Conservation (phyloP, 2,888 invertebrate species). For the Tetragnatha montana region DNA sequence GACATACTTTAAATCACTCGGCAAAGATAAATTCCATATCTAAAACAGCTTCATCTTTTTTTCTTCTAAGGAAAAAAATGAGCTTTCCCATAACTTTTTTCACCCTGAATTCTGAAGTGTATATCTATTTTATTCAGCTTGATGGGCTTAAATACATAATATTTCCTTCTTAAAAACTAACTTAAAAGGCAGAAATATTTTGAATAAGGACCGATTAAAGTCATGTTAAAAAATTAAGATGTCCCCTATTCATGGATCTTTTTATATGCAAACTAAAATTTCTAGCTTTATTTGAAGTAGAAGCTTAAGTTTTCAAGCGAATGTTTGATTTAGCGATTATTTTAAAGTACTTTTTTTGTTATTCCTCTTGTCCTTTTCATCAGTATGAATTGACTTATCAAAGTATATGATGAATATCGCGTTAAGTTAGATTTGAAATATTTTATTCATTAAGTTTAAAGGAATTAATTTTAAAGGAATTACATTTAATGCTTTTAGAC, state of each 20-base stretch:
- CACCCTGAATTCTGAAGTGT: neutral
- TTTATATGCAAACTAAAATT: conserved; percentile 22
- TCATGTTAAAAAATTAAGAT: conserved; percentile 6
- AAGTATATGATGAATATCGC: too few relatives aligned
- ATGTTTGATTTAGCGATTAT: conserved; percentile 36
- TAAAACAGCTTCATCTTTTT: neutral
- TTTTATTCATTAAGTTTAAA: too few relatives aligned
- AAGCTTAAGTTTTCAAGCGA: conserved; percentile 4
- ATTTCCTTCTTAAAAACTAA: conserved; percentile 19
- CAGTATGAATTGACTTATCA: too few relatives aligned
- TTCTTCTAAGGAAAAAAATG: neutral
- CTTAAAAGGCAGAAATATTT: conserved; percentile 9
- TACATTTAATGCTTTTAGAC: too few relatives aligned
- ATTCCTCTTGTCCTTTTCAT: too few relatives aligned
- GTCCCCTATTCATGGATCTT: neutral
- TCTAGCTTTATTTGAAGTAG: neutral
- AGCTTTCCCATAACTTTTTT: neutral
- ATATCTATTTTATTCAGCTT: neutral
- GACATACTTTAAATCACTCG: neutral
- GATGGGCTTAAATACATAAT: conserved; percentile 6
- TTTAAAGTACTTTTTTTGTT: too few relatives aligned
- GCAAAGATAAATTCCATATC: neutral
- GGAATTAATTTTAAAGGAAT: too few relatives aligned
- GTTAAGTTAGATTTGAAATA: too few relatives aligned
- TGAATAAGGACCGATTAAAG: conserved; percentile 1